These are phyloP conservation scores for Schizopygopsis pylzovi DNA, from an alignment of 2,797 vertebrate genomes.

Conservation along the genomic window DNA sequence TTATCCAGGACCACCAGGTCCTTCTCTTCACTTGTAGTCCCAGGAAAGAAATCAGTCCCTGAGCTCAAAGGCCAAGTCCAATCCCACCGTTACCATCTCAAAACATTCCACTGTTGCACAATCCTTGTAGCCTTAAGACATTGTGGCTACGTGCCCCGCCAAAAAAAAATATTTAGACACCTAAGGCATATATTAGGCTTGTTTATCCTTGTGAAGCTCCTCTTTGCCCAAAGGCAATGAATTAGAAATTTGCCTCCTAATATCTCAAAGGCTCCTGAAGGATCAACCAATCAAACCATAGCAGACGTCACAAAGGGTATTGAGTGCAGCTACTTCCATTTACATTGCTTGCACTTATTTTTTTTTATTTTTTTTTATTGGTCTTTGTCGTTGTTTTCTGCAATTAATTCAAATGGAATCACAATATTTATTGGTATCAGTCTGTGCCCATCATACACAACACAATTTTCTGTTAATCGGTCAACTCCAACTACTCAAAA, in stretches of 20 bases:
- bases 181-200: slow-evolving; percentile 43
- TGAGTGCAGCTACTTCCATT: neutral
- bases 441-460: neutral
- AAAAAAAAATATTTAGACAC: slow-evolving; percentile 37
- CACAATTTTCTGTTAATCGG: no score
- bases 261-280: slow-evolving; percentile 18
- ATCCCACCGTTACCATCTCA: slow-evolving; percentile 26
- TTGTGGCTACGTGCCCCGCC: slow-evolving; percentile 22
- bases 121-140: slow-evolving; percentile 32
- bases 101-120: slow-evolving; percentile 45
- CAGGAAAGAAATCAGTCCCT: slow-evolving; percentile 26
- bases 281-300: slow-evolving; percentile 25
- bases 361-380: neutral
- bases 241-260: slow-evolving; percentile 30
- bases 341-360: neutral
- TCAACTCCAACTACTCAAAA: neutral
- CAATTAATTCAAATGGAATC: neutral
- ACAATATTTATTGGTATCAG: neutral
- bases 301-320: slow-evolving; percentile 26
- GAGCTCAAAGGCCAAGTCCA: slow-evolving; percentile 43
- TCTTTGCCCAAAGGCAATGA: slow-evolving; percentile 32
- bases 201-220: slow-evolving; percentile 40
- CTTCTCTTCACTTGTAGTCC: slow-evolving; percentile 22
- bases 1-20: slow-evolving; percentile 30
- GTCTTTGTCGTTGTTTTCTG: neutral